Evolutionary conservation across 2,888 invertebrate species (phyloP).

Genomic region (Phengaris arion): DNA sequence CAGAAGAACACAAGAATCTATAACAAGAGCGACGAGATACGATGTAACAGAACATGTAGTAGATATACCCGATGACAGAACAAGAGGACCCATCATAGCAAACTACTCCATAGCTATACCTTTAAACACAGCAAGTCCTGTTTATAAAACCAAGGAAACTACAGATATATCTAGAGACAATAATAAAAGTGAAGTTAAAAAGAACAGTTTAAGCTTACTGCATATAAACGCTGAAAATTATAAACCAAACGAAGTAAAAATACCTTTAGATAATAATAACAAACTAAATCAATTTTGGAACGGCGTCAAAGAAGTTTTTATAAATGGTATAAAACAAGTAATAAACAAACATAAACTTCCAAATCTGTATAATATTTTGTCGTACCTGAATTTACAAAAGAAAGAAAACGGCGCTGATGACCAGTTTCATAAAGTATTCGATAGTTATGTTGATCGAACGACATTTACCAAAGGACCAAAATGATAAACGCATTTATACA

Average conservation of each 20-base stretch:
- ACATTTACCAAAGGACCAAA: neutral
- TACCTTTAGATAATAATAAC: slow-evolving; percentile 33
- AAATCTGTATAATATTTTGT: slow-evolving; percentile 35
- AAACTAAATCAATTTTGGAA: slow-evolving; percentile 47
- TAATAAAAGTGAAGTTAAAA: slow-evolving; percentile 33
- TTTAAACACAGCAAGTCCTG: slow-evolving; percentile 45
- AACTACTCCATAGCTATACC: slow-evolving; percentile 47
- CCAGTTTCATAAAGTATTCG: slow-evolving; percentile 38
- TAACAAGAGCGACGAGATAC: slow-evolving; percentile 43
- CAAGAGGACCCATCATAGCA: slow-evolving; percentile 46
- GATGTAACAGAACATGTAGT: slow-evolving; percentile 59
- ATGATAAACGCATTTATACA: neutral
- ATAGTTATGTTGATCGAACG: slow-evolving; percentile 14
- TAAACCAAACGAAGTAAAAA: slow-evolving; percentile 35
- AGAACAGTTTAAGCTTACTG: slow-evolving; percentile 44
- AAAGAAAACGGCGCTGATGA: slow-evolving; percentile 37
- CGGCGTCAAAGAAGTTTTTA: slow-evolving; percentile 47
- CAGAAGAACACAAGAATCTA: slow-evolving; percentile 28
- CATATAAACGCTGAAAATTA: slow-evolving; percentile 51
- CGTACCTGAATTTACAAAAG: slow-evolving; percentile 39
- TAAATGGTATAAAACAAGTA: slow-evolving; percentile 47
- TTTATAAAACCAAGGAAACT: slow-evolving; percentile 34
- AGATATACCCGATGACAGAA: slow-evolving; percentile 56
- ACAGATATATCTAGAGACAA: slow-evolving; percentile 36
- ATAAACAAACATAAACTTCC: slow-evolving; percentile 43